These are phyloP conservation scores for Drosophila differens DNA, from an alignment of 2,888 invertebrate genomes.

Conservation along the genomic window DNA sequence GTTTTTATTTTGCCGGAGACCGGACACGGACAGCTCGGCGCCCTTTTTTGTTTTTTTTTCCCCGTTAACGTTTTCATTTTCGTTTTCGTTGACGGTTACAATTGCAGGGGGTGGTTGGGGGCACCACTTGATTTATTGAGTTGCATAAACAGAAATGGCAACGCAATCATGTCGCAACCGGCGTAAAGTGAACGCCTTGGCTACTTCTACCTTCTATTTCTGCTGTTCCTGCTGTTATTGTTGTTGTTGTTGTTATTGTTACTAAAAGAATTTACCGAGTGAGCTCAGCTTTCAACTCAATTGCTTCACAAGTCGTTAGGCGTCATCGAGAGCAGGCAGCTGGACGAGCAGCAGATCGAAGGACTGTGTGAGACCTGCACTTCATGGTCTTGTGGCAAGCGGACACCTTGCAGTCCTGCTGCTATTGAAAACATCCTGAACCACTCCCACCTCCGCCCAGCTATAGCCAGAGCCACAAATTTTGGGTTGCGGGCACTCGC, in stretches of 20 bases:
- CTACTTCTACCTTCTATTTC: conserved; percentile 6
- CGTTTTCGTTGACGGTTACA: conserved; percentile 36
- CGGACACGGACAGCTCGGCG: conserved; percentile 34
- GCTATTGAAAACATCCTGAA: not conserved
- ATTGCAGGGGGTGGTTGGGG: conserved; percentile 47
- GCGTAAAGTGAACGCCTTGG: conserved; percentile 58
- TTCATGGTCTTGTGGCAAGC: conserved; percentile 58
- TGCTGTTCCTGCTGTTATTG: not conserved
- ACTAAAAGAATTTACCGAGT: conserved; percentile 56
- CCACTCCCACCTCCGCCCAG: not conserved
- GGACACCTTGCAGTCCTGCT: conserved; percentile 36
- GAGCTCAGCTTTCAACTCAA: conserved; percentile 81
- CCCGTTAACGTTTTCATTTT: conserved; percentile 6
- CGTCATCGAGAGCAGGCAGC: conserved; percentile 66
- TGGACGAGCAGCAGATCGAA: not conserved
- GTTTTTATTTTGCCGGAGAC: conserved; percentile 53
- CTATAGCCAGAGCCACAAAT: conserved; percentile 46
- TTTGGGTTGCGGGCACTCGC: conserved; percentile 53
- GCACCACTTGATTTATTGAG: conserved; percentile 83
- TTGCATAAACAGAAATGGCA: conserved; percentile 84
- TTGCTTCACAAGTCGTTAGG: conserved; percentile 82
- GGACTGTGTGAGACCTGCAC: conserved; percentile 54
- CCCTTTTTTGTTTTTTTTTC: conserved; percentile 19
- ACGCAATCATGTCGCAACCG: conserved; percentile 81
- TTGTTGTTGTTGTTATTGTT: conserved; percentile 5